Evolutionary conservation across 2,113 vertebrate species (phyloP).

Genomic region (Bambusicola thoracicus): DNA sequence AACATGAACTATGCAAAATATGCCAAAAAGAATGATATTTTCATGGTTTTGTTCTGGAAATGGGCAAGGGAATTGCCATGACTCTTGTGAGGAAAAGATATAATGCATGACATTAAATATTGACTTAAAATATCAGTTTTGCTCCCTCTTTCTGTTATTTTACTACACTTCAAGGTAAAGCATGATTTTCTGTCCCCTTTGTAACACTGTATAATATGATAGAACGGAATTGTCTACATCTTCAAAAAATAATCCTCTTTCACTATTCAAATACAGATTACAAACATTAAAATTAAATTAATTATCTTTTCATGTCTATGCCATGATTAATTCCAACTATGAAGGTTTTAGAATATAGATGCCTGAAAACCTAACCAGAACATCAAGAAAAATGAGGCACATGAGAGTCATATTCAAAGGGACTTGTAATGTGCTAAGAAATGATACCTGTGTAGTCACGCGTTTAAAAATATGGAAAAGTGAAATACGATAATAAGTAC

Average conservation of each 20-base stretch:
- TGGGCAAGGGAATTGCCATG: slow-evolving; percentile 25
- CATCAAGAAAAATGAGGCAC: background rate
- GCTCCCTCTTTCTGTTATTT: slow-evolving; percentile 68
- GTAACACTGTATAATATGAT: slow-evolving; percentile 67
- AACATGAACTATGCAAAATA: background rate
- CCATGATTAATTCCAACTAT: slow-evolving; percentile 60
- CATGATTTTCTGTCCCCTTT: slow-evolving; percentile 74
- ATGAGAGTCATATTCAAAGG: background rate
- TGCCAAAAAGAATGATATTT: slow-evolving; percentile 39
- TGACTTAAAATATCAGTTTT: slow-evolving; percentile 44
- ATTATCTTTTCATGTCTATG: slow-evolving; percentile 69
- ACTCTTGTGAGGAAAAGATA: slow-evolving; percentile 40
- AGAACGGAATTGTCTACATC: slow-evolving; percentile 71
- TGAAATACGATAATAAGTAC: background rate
- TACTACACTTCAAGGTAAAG: slow-evolving; percentile 70
- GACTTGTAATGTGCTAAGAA: background rate
- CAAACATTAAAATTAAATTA: slow-evolving; percentile 82
- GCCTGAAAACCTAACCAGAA: slow-evolving; percentile 66
- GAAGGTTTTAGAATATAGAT: slow-evolving; percentile 68
- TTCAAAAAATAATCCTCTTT: slow-evolving; percentile 62
- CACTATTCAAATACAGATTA: slow-evolving; percentile 27
- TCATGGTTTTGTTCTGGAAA: slow-evolving; percentile 17
- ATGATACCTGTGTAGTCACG: background rate
- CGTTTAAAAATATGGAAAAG: background rate
- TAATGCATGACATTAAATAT: slow-evolving; percentile 9